Evolutionary conservation across 2,797 vertebrate species (phyloP).

Genomic region (Lagorchestes hirsutus): DNA sequence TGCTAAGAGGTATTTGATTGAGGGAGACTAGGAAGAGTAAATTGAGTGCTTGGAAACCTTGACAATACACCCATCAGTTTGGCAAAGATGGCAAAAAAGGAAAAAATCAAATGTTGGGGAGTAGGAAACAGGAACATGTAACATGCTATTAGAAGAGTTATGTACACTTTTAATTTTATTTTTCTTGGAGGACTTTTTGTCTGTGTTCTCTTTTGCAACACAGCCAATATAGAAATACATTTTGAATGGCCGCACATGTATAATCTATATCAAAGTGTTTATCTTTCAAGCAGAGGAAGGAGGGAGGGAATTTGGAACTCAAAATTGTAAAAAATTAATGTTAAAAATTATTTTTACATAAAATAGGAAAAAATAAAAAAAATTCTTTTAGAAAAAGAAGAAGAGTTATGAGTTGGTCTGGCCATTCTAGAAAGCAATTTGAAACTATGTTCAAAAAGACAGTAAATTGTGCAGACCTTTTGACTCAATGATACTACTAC

Average conservation of each 20-base stretch:
- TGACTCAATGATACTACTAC: background rate
- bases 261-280: background rate
- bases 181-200: background rate
- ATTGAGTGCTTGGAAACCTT: background rate
- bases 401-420: background rate
- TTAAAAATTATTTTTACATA: background rate
- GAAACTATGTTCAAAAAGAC: no score
- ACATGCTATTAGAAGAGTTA: background rate
- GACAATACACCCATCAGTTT: background rate
- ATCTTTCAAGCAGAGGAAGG: background rate
- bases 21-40: background rate
- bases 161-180: background rate
- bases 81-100: background rate
- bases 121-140: background rate
- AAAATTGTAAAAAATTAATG: background rate
- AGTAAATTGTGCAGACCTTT: background rate
- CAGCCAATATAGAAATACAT: background rate
- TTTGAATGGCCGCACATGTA: background rate
- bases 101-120: background rate
- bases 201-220: background rate
- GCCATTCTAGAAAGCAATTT: background rate
- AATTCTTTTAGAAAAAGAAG: background rate
- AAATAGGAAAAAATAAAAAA: background rate
- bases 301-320: background rate
- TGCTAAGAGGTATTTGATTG: background rate